Evolutionary conservation across 2,797 vertebrate species (phyloP).

Genomic region (Crotalus adamanteus): DNA sequence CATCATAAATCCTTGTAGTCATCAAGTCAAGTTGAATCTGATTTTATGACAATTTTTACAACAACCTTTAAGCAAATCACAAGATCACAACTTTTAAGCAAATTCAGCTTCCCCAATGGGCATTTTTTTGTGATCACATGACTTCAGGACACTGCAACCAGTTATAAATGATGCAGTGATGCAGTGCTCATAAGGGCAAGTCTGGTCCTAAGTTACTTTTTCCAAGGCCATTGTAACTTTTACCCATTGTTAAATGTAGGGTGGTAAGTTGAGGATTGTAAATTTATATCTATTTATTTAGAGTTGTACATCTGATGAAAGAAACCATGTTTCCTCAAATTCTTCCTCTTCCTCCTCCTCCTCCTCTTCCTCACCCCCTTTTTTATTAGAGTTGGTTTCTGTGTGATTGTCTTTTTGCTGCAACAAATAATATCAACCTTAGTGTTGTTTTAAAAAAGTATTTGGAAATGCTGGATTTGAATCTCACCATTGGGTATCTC

Average conservation of each 20-base stretch:
- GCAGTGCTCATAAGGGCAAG: not conserved
- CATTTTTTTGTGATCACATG: not conserved
- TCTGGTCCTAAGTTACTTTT: not conserved
- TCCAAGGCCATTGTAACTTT: not conserved
- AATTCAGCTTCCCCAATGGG: not conserved
- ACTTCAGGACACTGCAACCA: not conserved
- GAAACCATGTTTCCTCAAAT: not conserved
- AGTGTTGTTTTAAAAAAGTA: not conserved
- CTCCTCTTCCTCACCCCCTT: not conserved
- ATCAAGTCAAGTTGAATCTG: not conserved
- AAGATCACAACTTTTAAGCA: not conserved
- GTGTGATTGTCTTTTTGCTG: not conserved
- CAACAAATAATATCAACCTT: not conserved
- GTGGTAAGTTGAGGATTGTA: not conserved
- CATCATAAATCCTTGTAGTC: not conserved
- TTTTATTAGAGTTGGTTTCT: not conserved
- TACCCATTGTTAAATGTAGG: not conserved
- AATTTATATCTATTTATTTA: not conserved
- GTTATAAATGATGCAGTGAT: not conserved
- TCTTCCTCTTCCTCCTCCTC: no score
- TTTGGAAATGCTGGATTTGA: not conserved
- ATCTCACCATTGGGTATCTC: not conserved
- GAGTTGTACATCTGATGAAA: not conserved
- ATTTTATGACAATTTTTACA: not conserved
- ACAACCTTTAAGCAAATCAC: not conserved